Conservation (phyloP, 2,113 vertebrate genomes). For the Saimiri boliviensis region DNA sequence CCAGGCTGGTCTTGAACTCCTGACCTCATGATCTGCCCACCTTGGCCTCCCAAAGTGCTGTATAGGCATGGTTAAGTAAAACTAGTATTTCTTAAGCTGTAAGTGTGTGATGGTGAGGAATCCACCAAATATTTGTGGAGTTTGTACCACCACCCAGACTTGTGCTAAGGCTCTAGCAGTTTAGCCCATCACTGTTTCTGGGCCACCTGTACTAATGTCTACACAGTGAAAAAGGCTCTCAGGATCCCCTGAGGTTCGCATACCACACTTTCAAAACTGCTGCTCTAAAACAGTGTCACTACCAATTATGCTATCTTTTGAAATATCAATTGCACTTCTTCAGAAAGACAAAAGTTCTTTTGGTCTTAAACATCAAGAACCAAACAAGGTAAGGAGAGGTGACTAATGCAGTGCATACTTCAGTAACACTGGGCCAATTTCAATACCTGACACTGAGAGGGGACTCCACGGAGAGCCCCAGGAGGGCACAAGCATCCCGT, state of each 20-base stretch:
- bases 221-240: neutral
- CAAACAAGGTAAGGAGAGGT: neutral
- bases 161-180: neutral
- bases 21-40: neutral
- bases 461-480: constrained; percentile 91
- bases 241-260: neutral
- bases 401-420: neutral
- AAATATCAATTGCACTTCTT: neutral
- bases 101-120: neutral
- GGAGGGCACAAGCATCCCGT: constrained; percentile 89
- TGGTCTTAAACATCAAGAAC: neutral
- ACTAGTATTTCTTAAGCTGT: neutral
- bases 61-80: neutral
- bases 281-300: neutral
- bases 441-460: constrained; percentile 91
- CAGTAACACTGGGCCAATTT: neutral
- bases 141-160: neutral
- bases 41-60: neutral
- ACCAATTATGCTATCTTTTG: neutral
- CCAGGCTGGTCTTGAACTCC: neutral
- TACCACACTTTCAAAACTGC: neutral
- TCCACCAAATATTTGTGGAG: too few relatives aligned
- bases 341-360: neutral
- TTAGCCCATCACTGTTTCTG: neutral
- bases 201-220: neutral